Conservation (phyloP, 2,797 vertebrate genomes). For the Loriculus beryllinus region DNA sequence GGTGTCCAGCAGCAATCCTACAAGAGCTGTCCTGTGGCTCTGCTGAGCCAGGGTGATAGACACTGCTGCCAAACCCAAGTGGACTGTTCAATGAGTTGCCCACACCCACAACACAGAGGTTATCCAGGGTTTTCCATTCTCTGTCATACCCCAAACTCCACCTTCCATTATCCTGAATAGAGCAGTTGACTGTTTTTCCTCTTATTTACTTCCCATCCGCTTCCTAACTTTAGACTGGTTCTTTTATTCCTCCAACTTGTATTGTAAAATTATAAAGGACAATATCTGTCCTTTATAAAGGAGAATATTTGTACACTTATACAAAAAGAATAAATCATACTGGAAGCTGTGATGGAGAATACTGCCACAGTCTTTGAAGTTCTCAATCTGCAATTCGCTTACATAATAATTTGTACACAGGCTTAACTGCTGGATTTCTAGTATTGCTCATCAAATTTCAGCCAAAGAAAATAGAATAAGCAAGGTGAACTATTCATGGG, state of each 20-base stretch:
- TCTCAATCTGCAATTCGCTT: background rate
- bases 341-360: background rate
- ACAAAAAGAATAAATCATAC: background rate
- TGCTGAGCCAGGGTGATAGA: background rate
- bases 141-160: background rate
- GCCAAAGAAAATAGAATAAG: background rate
- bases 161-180: constrained; percentile 1
- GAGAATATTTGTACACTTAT: background rate
- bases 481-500: background rate
- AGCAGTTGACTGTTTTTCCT: background rate
- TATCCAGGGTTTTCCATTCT: constrained; percentile 27
- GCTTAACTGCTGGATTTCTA: background rate
- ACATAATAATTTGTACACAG: background rate
- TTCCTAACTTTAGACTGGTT: background rate
- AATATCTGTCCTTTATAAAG: background rate
- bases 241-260: background rate
- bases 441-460: background rate
- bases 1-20: background rate
- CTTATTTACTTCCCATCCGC: background rate
- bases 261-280: background rate
- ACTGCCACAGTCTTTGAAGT: background rate
- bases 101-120: constrained; percentile 2
- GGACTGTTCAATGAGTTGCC: background rate
- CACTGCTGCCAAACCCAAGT: background rate
- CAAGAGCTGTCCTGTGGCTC: background rate